Base-by-base conservation (phyloP, 1,140 invertebrate genomes). In the Brachystomella parvula region DNA sequence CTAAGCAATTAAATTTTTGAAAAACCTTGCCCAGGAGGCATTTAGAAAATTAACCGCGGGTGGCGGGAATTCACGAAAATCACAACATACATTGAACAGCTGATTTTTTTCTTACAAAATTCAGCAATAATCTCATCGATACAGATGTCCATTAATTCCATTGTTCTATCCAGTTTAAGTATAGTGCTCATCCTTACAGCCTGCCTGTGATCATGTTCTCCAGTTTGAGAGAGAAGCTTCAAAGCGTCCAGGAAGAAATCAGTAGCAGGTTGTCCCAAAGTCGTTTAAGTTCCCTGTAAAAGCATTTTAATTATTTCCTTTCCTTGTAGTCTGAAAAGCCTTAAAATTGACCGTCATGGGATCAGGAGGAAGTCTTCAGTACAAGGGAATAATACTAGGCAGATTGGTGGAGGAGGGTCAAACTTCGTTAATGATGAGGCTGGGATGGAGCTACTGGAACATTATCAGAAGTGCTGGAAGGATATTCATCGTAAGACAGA, bases 381-480 rank as follows among this genome's bases (percentile, higher is more conserved):
- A n/a, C n/a, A n/a, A n/a, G n/a, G 35, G 29, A 70, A n/a, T 59
- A 58, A 47, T n/a, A 44, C 3, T 6, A 35, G 3, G 3, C 39
- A 24, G 28, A 44, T 6, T 12, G 9, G 12, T 24, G 12, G 3
- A 39, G 33, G 15, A 1, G 62, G 61, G 15, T 28, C 35, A 17
- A 76, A 77, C 70, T 78, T 81, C 17, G 58, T 49, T 32, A 82
- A 84, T 76, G 79, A 80, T 59, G 77, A 83, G 76, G 82, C 83
- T 32, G 84, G 83, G 1, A 79, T 81, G 9, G 81, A 83, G 69
- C 70, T 85, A 61, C 75, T 86, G 28, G 78, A 81, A 67, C 82
- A 83, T 69, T 87, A 84, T 76, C 85, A 87, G 74, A 76, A 81
- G 33, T 78, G 83, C 59, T 88, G 86, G 86, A 81, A 80, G 69